These are phyloP conservation scores for Ceryle rudis DNA, from an alignment of 2,797 vertebrate genomes.

Conservation along the genomic window DNA sequence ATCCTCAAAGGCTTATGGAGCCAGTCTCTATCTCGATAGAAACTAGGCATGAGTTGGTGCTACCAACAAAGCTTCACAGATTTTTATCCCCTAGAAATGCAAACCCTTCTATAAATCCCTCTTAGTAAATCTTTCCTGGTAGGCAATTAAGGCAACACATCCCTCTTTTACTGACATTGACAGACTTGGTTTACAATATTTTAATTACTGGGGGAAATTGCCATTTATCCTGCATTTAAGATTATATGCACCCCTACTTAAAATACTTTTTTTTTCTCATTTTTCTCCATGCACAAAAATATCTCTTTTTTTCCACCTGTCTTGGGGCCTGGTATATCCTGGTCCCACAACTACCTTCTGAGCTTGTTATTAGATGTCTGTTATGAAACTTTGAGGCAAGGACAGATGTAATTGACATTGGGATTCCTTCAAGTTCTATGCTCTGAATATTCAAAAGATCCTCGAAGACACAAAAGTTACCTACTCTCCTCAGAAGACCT, in stretches of 20 bases:
- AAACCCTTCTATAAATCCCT: not conserved
- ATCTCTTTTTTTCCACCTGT: not conserved
- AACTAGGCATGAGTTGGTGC: not conserved
- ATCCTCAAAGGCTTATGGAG: not conserved
- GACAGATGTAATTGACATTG: fast-evolving
- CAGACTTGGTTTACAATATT: not conserved
- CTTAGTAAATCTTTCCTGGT: not conserved
- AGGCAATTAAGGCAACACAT: not conserved
- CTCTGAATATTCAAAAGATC: not conserved
- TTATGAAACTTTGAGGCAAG: not conserved
- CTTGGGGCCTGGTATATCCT: not conserved
- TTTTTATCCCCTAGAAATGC: not conserved
- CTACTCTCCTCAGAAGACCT: not conserved
- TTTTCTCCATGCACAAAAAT: not conserved
- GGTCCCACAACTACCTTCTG: not conserved
- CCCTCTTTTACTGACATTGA: not conserved
- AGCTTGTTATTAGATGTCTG: not conserved
- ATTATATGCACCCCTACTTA: not conserved
- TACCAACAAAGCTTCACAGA: not conserved
- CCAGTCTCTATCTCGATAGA: not conserved
- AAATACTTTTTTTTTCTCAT: not conserved
- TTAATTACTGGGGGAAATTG: not conserved
- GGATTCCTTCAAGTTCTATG: not conserved
- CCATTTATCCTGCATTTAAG: not conserved
- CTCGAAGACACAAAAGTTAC: not conserved